A percentile compares a stretch with the other conserved stretches of the same genome.
phyloP scores from a whole-genome alignment of 2,888 invertebrate species.

The Merodon equestris region DNA sequence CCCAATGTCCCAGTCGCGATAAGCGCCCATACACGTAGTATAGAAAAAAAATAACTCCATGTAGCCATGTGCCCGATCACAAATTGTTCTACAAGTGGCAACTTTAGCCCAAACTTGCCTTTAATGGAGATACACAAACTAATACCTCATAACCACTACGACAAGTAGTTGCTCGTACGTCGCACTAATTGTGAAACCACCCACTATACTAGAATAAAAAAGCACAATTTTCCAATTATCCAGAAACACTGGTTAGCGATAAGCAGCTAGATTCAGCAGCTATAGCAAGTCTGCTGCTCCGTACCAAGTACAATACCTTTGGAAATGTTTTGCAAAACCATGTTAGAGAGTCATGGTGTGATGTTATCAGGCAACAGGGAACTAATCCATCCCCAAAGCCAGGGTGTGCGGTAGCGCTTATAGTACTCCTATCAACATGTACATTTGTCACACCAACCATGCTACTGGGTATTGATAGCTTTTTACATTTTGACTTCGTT shows the following conservation, averaged over 20 bases:
- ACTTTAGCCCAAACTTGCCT: conserved; percentile 38
- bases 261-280: conserved; percentile 35
- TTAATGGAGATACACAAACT: conserved; percentile 60
- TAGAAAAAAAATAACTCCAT: conserved; percentile 36
- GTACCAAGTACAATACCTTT: conserved; percentile 35
- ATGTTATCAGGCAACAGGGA: conserved; percentile 58
- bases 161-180: conserved; percentile 22
- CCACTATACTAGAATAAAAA: conserved; percentile 33
- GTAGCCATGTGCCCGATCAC: conserved; percentile 48
- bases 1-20: conserved; percentile 60
- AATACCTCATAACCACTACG: conserved; percentile 53
- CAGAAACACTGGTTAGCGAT: conserved; percentile 55
- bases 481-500: conserved; percentile 60
- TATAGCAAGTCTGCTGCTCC: conserved; percentile 12
- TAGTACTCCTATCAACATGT: not conserved
- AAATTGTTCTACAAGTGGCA: conserved; percentile 44
- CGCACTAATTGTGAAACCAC: conserved; percentile 29
- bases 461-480: conserved; percentile 67
- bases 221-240: conserved; percentile 65
- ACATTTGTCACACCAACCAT: conserved; percentile 57
- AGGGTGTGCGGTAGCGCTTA: conserved; percentile 51
- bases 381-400: conserved; percentile 49
- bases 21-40: conserved; percentile 41
- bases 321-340: conserved; percentile 57
- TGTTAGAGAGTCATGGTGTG: conserved; percentile 40